Conservation (phyloP, 2,888 invertebrate species). For the Nycteola revayana region DNA sequence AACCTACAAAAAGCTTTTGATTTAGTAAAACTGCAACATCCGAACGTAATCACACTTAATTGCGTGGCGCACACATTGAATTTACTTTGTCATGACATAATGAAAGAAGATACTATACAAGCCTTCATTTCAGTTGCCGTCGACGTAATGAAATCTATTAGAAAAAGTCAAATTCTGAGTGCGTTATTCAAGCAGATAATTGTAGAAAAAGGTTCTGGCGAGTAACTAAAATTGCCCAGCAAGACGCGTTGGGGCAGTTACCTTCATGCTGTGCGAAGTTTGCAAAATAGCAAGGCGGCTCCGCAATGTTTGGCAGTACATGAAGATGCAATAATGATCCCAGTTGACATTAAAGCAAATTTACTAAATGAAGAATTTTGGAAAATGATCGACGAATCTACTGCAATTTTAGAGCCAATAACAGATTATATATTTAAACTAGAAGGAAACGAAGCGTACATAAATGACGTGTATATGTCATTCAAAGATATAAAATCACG, state of each 20-base stretch:
- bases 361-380: too few species aligned
- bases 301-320: constrained; percentile 6
- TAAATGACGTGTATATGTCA: too few species aligned
- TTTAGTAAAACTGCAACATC: constrained; percentile 9
- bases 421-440: too few species aligned
- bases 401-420: too few species aligned
- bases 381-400: too few species aligned
- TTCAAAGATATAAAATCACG: too few species aligned
- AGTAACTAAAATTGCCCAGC: constrained; percentile 10
- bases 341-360: too few species aligned
- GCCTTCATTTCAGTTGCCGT: constrained; percentile 2
- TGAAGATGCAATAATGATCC: too few species aligned
- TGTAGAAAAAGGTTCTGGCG: constrained; percentile 4
- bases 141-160: constrained; percentile 11
- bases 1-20: constrained; percentile 18
- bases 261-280: constrained; percentile 1
- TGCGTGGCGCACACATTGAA: constrained; percentile 11
- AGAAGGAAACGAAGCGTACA: too few species aligned
- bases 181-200: constrained; percentile 1
- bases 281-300: constrained; percentile 5
- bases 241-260: constrained; percentile 13
- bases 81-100: constrained; percentile 10
- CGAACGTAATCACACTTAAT: constrained; percentile 4
- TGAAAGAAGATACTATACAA: constrained; percentile 8
- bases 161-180: constrained; percentile 4